Percentiles rank a stretch among this genome's conserved stretches.
These are phyloP conservation scores for Camponotus vicinus DNA, from an alignment of 1,140 invertebrate species.

Conservation along the genomic window DNA sequence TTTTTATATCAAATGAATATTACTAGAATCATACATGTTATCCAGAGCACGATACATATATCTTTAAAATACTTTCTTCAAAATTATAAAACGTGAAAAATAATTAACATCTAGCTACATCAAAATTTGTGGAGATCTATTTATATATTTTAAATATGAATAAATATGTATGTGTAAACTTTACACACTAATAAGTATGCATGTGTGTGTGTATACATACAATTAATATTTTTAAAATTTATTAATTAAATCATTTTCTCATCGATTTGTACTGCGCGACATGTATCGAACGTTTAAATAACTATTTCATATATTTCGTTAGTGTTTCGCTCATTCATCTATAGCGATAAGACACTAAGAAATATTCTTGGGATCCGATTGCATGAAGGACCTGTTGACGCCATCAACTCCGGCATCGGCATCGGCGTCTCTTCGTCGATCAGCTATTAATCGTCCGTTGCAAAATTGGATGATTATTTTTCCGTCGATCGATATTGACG, in stretches of 20 bases:
- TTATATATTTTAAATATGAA: too few relatives aligned
- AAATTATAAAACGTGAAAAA: too few relatives aligned
- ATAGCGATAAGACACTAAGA: background rate
- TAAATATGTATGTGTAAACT: too few relatives aligned
- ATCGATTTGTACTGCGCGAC: background rate
- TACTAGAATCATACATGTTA: too few relatives aligned
- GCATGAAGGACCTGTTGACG: constrained; percentile 3
- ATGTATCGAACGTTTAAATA: background rate
- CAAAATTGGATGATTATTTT: constrained; percentile 56
- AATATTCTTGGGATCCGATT: constrained; percentile 29
- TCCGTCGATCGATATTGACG: constrained; percentile 60
- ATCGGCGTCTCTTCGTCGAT: constrained; percentile 49
- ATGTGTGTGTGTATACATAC: too few relatives aligned
- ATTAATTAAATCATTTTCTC: background rate
- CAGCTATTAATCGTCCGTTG: constrained; percentile 52
- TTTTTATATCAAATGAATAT: too few relatives aligned
- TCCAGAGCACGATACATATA: too few relatives aligned
- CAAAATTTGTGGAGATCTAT: too few relatives aligned
- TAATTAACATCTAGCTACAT: too few relatives aligned
- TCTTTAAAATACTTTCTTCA: too few relatives aligned
- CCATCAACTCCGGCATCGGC: constrained; percentile 33
- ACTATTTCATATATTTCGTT: background rate
- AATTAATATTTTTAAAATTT: too few relatives aligned
- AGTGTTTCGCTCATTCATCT: constrained; percentile 4
- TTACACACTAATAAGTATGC: too few relatives aligned